Base-by-base conservation (phyloP, 2,113 vertebrate genomes). In the Benitochromis conjunctus region DNA sequence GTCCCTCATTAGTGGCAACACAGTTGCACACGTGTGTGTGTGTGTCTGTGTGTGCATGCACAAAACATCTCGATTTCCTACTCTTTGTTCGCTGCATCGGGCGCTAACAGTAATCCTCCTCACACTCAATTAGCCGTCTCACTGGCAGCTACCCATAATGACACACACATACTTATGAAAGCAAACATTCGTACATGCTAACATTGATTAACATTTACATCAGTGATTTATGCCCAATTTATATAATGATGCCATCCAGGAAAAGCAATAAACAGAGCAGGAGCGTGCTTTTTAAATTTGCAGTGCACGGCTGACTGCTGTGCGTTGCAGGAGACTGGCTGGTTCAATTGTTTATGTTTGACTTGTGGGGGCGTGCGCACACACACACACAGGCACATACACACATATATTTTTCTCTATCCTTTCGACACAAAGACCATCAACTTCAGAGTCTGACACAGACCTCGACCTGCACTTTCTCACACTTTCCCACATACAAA, bases 321-420 rank as follows among this genome's bases (percentile, higher is more conserved):
- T 48, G 66, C 21, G 41, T 74, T 41, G 9, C 41, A 1, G 66
- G 9, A 74, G 66, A 29, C 66, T 48, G 41, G 4, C 66, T 11
- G 5, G 9, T 74, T 48, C 66, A 19, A 8, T 74, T 74, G 24
- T 48, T 74, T 48, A 74, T 6, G 24, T 74, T 48, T 74, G 66
- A 74, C 13, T 46, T 10, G 66, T 46, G 14, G 2, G 21, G 1
- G 5, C 11, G 12, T 11, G 5, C 43, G 13, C 43, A 14, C 7
- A 1, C 19, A 1, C 7, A 0, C n/a, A 3, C 38, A 26, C 29
- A 34, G 0, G 26, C 66, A 4, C 9, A 2, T 21, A 71, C 2
- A 46, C 16, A 8, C 48, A 19, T 2, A 26, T 18, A 74, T 29
- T 48, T 74, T 29, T 48, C 3, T 43, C 38, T 26, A 12, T 51